Evolutionary conservation across 2,113 vertebrate genomes (phyloP), one percentile per base, ranked within the genome.

Genomic region (Cygnus buccinator): DNA sequence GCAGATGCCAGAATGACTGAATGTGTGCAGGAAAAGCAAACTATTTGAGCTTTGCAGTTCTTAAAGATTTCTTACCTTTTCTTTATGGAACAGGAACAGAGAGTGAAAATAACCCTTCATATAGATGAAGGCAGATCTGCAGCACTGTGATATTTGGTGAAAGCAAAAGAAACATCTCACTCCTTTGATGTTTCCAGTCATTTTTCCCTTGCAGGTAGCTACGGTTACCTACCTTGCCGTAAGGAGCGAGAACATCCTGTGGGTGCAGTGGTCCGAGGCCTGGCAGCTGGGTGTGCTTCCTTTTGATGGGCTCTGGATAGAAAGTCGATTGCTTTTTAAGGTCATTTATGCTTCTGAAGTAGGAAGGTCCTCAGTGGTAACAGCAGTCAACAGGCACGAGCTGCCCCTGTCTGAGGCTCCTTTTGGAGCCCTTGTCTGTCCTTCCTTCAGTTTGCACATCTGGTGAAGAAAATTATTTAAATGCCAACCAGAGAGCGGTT

Each of bases 21-120:
- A 76, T 82, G 76, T 72, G 22, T 52, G 92, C 84, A 33, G 82
- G 70, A 91, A 96, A 81, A 90, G 62, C 66, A 84, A 55, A 50
- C 58, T 71, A 19, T 39, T 46, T 37, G 54, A 75, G 73, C 52
- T 82, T 54, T 79, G 55, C 67, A 23, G 44, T 28, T 43, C 33
- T 68, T 73, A 87, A 8, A 7, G 57, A 22, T 81, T 62, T 25
- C 48, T 58, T 58, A 78, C 14, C 23, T 84, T 84, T 90, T 58
- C 48, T 55, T 65, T 58, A 58, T 48, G 79, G 25, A 46, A 74
- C 10, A 48, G 46, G 28, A 61, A 68, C 41, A 54, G 29, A 85
- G 65, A 82, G 76, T 70, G 93, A 94, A 94, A 84, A 93, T 70
- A 89, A 9, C 54, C 48, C 37, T 33, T 75, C 21, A 6, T 50